A percentile compares a stretch with the other conserved stretches of the same genome.
Evolutionary conservation across 2,888 invertebrate genomes (phyloP).

Genomic region (Lepidocyrtoides sp.): DNA sequence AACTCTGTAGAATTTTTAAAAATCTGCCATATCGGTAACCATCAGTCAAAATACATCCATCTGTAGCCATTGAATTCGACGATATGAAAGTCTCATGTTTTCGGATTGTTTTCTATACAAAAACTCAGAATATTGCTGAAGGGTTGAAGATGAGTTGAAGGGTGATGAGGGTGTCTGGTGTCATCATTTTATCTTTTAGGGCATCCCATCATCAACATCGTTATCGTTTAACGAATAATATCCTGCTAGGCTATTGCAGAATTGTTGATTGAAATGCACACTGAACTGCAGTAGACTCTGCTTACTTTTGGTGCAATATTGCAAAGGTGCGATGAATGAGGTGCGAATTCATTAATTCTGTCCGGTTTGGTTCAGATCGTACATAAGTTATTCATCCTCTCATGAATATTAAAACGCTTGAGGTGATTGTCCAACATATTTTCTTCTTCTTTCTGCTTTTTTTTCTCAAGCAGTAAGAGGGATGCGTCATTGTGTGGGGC

Average conservation of each 20-base stretch:
- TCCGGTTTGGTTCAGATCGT: slow-evolving; percentile 32
- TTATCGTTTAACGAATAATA: slow-evolving; percentile 18
- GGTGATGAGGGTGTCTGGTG: neutral
- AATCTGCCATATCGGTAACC: too few relatives aligned
- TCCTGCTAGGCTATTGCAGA: slow-evolving; percentile 1
- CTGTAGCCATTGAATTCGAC: too few relatives aligned
- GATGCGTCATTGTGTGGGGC: slow-evolving; percentile 12
- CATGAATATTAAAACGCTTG: slow-evolving; percentile 57
- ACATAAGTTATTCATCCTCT: slow-evolving; percentile 41
- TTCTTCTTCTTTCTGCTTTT: neutral
- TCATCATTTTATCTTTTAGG: slow-evolving; percentile 21
- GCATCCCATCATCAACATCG: neutral
- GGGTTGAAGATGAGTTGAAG: slow-evolving; percentile 4
- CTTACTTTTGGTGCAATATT: neutral
- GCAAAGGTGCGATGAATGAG: slow-evolving; percentile 21
- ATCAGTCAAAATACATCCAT: too few relatives aligned
- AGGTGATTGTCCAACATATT: slow-evolving; percentile 28
- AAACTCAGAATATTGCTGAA: neutral
- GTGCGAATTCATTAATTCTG: slow-evolving; percentile 57
- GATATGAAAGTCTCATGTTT: neutral
- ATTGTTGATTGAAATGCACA: slow-evolving; percentile 1
- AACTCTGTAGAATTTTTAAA: too few relatives aligned
- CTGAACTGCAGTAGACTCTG: neutral
- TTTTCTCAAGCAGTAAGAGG: neutral
- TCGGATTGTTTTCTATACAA: too few relatives aligned